phyloP scores from a whole-genome alignment of 2,113 vertebrate species.

The Mesitornis unicolor region DNA sequence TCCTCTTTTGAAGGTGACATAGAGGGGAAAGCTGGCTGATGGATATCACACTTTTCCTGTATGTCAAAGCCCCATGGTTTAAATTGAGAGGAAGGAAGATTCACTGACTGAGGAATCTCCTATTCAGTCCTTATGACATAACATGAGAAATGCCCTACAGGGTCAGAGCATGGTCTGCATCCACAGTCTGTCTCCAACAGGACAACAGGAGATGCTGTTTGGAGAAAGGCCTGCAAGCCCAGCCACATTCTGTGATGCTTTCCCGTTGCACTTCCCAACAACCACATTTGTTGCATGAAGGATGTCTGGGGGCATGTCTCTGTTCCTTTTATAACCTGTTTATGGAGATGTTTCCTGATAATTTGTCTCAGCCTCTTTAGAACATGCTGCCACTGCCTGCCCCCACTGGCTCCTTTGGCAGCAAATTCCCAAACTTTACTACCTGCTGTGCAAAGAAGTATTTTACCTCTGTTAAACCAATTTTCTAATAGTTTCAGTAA shows the following conservation, averaged over 20 bases:
- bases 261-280: neutral
- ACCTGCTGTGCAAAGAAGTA: neutral
- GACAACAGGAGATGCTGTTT: neutral
- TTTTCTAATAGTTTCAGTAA: neutral
- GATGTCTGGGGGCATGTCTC: neutral
- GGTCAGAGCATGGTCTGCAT: neutral
- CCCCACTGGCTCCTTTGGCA: neutral
- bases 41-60: neutral
- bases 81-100: neutral
- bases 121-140: neutral
- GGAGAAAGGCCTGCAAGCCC: neutral
- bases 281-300: rapidly evolving
- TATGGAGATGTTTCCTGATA: neutral
- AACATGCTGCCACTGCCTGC: neutral
- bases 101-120: neutral
- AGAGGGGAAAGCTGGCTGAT: neutral
- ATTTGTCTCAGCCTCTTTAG: neutral
- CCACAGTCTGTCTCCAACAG: rapidly evolving
- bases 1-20: neutral
- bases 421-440: neutral
- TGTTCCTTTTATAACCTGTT: neutral
- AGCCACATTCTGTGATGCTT: neutral
- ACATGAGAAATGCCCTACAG: neutral
- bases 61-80: neutral
- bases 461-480: neutral